Evolutionary conservation across 1,140 invertebrate species (phyloP), one percentile per base, ranked within the genome.

Genomic region (Neodiprion virginianus): DNA sequence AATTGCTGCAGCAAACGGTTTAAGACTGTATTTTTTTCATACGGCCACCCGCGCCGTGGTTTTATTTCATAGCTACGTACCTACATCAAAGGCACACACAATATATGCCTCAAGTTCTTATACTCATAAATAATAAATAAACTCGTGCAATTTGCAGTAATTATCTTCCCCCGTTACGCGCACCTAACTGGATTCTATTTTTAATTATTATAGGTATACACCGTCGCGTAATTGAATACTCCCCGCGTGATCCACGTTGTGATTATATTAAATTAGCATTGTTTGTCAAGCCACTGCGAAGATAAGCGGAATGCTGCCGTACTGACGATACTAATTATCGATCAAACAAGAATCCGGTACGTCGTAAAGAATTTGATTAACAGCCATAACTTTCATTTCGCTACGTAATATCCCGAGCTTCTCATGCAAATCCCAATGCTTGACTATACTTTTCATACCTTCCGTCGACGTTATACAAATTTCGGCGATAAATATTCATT

Each of bases 91-190:
- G 28, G 28, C 5, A 40, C 2, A 40, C 28, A 1, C 28, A 40
- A 40, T 8, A 61, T 61, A 61, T 61, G 53, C 53, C 11, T 61
- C 53, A 61, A 61, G 53, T 61, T 61, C 53, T 61, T 61, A 61
- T 61, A 61, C 8, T 61, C 53, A 61, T 61, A 61, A 61, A 61
- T 61, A 61, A 61, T 61, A 61, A 61, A 61, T 61, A 61, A 61
- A 61, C 53, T 61, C 53, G 53, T 14, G 53, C 53, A 61, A 61
- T 61, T 61, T 61, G 53, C 53, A 17, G 53, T 61, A 61, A 61
- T 61, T 61, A 61, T 61, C 8, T 61, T 61, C 53, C 53, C 53
- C 53, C 53, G 53, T 61, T 61, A 61, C 53, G 53, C 53, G 11
- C 11, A 61, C 11, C 53, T 61, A 61, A 61, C 8, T 61, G 53